phyloP scores from a whole-genome alignment of 2,888 invertebrate genomes.

The Drosophila engyochracea region DNA sequence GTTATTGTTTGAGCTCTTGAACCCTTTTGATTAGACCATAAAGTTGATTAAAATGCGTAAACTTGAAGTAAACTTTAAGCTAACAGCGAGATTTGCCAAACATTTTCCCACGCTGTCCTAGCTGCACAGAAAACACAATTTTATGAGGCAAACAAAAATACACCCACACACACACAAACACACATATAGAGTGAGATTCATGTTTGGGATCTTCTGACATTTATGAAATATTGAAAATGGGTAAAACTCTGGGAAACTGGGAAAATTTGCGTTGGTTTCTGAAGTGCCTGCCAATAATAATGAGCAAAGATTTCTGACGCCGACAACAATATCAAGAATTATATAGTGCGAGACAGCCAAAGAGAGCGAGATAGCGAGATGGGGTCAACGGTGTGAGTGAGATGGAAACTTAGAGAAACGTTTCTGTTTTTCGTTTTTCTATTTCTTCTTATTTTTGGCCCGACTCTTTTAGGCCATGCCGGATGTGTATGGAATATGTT shows the following conservation, averaged over 20 bases:
- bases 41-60: conserved; percentile 35
- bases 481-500: conserved; percentile 44
- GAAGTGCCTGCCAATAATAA: conserved; percentile 70
- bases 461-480: conserved; percentile 46
- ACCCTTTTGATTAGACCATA: conserved; percentile 45
- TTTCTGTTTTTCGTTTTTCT: conserved; percentile 46
- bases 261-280: conserved; percentile 34
- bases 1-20: conserved; percentile 34
- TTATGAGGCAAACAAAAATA: background rate
- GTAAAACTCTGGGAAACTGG: conserved; percentile 25
- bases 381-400: conserved; percentile 18
- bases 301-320: conserved; percentile 76
- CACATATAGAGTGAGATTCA: conserved; percentile 2
- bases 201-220: conserved; percentile 15
- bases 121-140: background rate
- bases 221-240: conserved; percentile 54
- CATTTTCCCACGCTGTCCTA: conserved; percentile 8
- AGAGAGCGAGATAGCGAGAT: conserved; percentile 11
- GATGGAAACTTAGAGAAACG: conserved; percentile 32
- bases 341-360: conserved; percentile 34
- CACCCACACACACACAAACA: background rate
- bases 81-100: conserved; percentile 4
- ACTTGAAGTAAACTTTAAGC: conserved; percentile 24
- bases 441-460: conserved; percentile 28
- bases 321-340: conserved; percentile 64